Evolutionary conservation across 2,888 invertebrate genomes (phyloP).

Genomic region (Mimumesa dahlbomi): DNA sequence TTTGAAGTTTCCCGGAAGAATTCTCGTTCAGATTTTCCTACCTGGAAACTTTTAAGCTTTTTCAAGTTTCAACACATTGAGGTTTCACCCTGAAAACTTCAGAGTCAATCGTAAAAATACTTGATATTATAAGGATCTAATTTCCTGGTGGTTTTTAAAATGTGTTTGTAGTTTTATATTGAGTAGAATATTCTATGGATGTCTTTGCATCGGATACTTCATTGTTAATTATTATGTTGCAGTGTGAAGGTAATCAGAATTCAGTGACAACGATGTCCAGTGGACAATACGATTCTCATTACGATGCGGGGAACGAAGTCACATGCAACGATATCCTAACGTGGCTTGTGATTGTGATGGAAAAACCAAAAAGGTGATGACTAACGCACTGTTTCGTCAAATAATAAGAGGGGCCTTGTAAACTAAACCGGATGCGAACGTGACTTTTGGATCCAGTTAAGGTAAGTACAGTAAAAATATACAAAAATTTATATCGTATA

Average conservation of each 20-base stretch:
- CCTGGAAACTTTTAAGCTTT: too few species aligned
- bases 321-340: constrained; percentile 12
- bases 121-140: too few species aligned
- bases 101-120: too few species aligned
- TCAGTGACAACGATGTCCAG: background rate
- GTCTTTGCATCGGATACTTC: background rate
- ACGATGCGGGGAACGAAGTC: constrained; percentile 16
- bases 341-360: constrained; percentile 7
- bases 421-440: constrained; percentile 12
- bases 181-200: background rate
- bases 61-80: too few species aligned
- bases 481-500: too few species aligned
- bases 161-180: too few species aligned
- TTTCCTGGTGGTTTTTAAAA: too few species aligned
- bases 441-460: too few species aligned
- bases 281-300: constrained; percentile 18
- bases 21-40: too few species aligned
- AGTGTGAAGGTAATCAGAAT: background rate
- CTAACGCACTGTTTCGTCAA: constrained; percentile 21
- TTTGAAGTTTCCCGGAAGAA: too few species aligned
- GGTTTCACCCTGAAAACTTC: too few species aligned
- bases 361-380: constrained; percentile 35
- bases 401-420: background rate
- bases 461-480: too few species aligned
- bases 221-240: background rate